Evolutionary conservation across 53 echinoderm and acorn worm species (phyloP).

Genomic region (Apostichopus leukothele): DNA sequence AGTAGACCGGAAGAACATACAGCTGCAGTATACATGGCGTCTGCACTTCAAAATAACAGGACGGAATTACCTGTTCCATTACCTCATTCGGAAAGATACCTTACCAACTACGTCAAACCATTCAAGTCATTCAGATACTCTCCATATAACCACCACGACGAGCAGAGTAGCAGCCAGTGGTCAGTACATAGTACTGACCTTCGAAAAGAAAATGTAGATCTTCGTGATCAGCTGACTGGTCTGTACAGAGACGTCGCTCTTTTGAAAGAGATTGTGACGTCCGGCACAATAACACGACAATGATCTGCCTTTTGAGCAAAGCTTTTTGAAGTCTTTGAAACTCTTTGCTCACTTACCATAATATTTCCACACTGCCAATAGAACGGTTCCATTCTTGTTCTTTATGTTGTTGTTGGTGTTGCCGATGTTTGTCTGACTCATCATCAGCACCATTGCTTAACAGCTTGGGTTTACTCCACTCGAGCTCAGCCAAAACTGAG

Average conservation of each 20-base stretch:
- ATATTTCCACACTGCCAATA: too few species aligned
- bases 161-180: not conserved
- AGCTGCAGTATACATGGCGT: not conserved
- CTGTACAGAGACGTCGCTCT: slow-evolving; percentile 33
- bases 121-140: not conserved
- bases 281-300: slow-evolving; percentile 2
- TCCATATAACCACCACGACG: not conserved
- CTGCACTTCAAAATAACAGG: not conserved
- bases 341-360: too few species aligned
- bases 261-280: slow-evolving; percentile 21
- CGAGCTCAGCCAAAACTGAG: too few species aligned
- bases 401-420: too few species aligned
- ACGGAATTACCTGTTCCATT: not conserved
- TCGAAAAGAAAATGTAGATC: slow-evolving; percentile 24
- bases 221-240: slow-evolving; percentile 1
- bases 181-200: not conserved
- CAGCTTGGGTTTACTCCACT: too few species aligned
- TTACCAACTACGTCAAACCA: not conserved
- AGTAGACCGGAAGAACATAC: not conserved
- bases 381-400: too few species aligned
- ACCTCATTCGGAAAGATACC: not conserved
- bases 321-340: too few species aligned
- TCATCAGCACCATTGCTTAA: too few species aligned
- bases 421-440: too few species aligned
- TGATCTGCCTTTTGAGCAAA: too few species aligned